A percentile compares a stretch with the other conserved stretches of the same genome.
These are phyloP conservation scores for Zophobas atratus DNA, from an alignment of 1,140 invertebrate species.

Conservation along the genomic window DNA sequence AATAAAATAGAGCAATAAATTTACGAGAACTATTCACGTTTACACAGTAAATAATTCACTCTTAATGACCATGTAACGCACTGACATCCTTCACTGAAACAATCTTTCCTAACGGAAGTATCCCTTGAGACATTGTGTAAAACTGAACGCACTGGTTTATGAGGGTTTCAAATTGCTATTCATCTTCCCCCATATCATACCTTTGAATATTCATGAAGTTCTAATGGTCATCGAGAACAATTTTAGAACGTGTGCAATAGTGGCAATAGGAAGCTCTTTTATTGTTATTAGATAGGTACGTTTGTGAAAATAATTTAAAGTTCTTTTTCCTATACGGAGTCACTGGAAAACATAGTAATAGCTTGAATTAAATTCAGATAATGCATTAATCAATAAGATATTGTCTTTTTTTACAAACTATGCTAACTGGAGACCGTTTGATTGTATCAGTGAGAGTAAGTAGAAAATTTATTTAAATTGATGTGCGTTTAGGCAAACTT, in stretches of 20 bases:
- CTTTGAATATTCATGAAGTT: constrained; percentile 47
- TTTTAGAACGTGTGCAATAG: too few species aligned
- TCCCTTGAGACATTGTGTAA: constrained; percentile 29
- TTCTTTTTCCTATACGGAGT: too few species aligned
- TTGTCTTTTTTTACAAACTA: too few species aligned
- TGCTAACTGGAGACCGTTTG: not conserved
- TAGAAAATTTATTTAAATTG: constrained; percentile 51
- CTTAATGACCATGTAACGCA: constrained; percentile 27
- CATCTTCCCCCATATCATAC: constrained; percentile 53
- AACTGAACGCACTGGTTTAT: constrained; percentile 48
- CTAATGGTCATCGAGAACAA: too few species aligned
- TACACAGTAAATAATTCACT: constrained; percentile 30
- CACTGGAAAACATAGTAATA: too few species aligned
- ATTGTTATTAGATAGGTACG: too few species aligned
- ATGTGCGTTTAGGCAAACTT: constrained; percentile 48
- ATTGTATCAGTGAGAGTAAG: constrained; percentile 36
- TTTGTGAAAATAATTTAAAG: too few species aligned
- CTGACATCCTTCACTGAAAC: constrained; percentile 29
- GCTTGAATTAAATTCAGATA: too few species aligned
- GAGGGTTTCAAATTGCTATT: constrained; percentile 50
- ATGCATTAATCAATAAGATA: too few species aligned
- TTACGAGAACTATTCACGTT: not conserved
- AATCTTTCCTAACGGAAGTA: constrained; percentile 19
- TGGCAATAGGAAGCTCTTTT: too few species aligned
- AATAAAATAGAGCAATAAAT: not conserved